Conservation (phyloP, 2,113 vertebrate species). For the Machaerirhynchus nigripectus region DNA sequence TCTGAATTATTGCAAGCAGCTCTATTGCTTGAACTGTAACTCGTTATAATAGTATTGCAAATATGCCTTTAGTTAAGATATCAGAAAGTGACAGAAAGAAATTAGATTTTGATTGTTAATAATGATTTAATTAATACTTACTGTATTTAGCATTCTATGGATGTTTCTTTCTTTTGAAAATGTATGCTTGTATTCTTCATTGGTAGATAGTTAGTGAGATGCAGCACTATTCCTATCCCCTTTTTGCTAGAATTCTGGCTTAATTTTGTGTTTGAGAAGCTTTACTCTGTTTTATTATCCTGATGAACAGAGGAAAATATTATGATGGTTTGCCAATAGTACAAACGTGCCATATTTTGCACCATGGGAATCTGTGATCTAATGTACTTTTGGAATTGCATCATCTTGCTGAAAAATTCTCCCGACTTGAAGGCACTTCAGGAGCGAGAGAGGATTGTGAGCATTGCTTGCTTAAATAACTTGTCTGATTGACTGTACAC, state of each 20-base stretch:
- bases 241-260: not conserved
- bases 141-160: conserved; percentile 53
- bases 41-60: conserved; percentile 81
- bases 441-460: not conserved
- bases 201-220: not conserved
- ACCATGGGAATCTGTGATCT: not conserved
- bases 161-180: conserved; percentile 47
- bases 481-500: not conserved
- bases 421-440: not conserved
- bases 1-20: conserved; percentile 85
- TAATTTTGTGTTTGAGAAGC: conserved; percentile 27
- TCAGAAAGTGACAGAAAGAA: conserved; percentile 85
- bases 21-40: conserved; percentile 74
- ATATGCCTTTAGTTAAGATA: conserved; percentile 86
- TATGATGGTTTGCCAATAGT: not conserved
- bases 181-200: not conserved
- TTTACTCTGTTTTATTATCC: conserved; percentile 2
- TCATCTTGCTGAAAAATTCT: not conserved
- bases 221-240: not conserved
- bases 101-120: conserved; percentile 81
- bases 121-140: conserved; percentile 77
- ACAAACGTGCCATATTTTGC: not conserved
- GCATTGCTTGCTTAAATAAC: not conserved
- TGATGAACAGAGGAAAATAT: not conserved
- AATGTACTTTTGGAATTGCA: not conserved